Conservation (phyloP, 2,888 invertebrate genomes). For the Mimas tiliae region DNA sequence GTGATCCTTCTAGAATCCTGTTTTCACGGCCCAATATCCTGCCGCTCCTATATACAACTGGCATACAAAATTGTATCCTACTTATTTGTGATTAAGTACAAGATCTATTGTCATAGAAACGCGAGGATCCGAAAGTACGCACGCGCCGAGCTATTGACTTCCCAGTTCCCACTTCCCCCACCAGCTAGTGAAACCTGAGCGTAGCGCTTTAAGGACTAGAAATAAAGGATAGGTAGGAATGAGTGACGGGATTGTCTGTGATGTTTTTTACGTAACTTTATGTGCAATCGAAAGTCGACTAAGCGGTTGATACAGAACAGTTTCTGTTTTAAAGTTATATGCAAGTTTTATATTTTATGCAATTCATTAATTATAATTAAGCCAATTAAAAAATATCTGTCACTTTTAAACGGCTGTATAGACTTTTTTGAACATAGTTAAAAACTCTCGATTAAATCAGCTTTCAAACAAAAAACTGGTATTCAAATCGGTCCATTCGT, state of each 20-base stretch:
- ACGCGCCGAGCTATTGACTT: conserved; percentile 72
- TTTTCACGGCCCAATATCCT: conserved; percentile 42
- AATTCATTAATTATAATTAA: too few relatives aligned
- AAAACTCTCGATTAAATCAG: too few relatives aligned
- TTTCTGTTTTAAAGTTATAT: background rate
- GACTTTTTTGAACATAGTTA: too few relatives aligned
- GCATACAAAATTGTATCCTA: conserved; percentile 30
- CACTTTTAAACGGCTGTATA: too few relatives aligned
- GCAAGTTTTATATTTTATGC: too few relatives aligned
- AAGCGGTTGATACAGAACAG: background rate
- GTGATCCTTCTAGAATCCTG: conserved; percentile 33
- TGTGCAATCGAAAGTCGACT: background rate
- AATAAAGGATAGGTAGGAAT: conserved; percentile 35
- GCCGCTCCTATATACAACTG: conserved; percentile 28
- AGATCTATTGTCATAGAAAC: conserved; percentile 29
- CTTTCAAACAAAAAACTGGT: too few relatives aligned
- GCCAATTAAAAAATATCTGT: too few relatives aligned
- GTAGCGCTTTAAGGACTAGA: conserved; percentile 58
- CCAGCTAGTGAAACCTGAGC: conserved; percentile 53
- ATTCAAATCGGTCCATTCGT: too few relatives aligned
- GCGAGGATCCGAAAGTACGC: conserved; percentile 52
- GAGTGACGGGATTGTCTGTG: conserved; percentile 9
- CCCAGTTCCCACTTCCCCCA: conserved; percentile 48
- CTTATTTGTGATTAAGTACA: conserved; percentile 33
- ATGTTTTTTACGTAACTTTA: background rate